Base-by-base conservation (phyloP, 1,140 invertebrate species). In the Varroa destructor region DNA sequence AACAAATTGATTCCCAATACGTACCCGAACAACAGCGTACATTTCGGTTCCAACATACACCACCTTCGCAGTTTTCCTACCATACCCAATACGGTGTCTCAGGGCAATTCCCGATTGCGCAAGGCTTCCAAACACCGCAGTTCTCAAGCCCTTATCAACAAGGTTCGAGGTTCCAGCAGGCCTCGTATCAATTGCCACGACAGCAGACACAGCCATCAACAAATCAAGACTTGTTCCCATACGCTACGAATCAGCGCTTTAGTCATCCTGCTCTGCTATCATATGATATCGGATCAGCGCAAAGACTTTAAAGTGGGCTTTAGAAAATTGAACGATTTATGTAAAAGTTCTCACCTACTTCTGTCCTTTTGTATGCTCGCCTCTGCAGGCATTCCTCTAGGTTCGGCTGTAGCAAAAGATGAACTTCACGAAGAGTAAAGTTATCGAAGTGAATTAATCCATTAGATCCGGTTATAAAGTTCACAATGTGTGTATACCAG, bases 201-300 rank as follows among this genome's bases (percentile, higher is more conserved):
- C 40, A 67, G 3, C 61, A 67, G 12, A 40, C 61, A 4, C 61
- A 67, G 46, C 4, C 46, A 51, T 51, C 46, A 8, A 8, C 46
- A 3, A 67, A 46, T 46, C 61, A 67, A 67, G 61, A 67, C 61
- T 37, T 67, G 14, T 67, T 36, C 36, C 46, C 61, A 46, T 67
- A 67, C 36, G 40, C 61, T 8, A 36, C 61, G 14, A 8, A 67
- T 37, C 40, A 43, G 12, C 40, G 40, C 12, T 67, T 43, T 37
- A 67, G 61, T 8, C 46, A 51, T 51, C 61, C 40, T 2, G 40
- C 12, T 8, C 61, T 67, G 2, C 61, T 67, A 40, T 67, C 61
- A 2, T 67, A 67, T 8, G 61, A 67, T 46, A 67, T 67, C 8
- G 61, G 61, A 67, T 40, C 61, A 40, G 61, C 61, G 40, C 61